These are phyloP conservation scores for Urophycis tenuis DNA, from an alignment of 2,797 vertebrate genomes.

Conservation along the genomic window DNA sequence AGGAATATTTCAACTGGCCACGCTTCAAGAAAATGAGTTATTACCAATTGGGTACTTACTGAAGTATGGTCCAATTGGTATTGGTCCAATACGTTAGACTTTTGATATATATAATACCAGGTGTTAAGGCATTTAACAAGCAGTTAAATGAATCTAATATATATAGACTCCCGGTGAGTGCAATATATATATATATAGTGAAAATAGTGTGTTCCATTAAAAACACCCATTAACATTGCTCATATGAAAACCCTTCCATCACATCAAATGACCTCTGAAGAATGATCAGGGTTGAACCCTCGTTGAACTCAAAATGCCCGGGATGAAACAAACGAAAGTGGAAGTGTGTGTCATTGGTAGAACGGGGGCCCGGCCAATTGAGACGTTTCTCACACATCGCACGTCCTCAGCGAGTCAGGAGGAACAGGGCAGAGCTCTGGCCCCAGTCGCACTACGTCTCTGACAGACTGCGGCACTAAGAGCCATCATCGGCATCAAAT, in stretches of 20 bases:
- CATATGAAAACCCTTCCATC: conserved; percentile 19
- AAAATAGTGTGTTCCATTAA: background rate
- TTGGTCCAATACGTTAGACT: background rate
- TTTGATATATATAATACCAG: background rate
- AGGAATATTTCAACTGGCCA: background rate
- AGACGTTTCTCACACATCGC: conserved; percentile 31
- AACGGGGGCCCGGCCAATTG: conserved; percentile 19
- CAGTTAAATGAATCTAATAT: background rate
- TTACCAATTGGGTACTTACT: conserved; percentile 2
- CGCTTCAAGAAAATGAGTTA: background rate
- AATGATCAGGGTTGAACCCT: background rate
- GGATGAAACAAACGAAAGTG: background rate
- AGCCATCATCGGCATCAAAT: conserved; percentile 57
- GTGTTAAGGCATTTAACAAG: background rate
- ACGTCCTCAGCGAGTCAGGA: conserved; percentile 42
- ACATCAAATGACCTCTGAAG: background rate
- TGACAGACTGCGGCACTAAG: conserved; percentile 63
- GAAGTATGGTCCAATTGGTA: background rate
- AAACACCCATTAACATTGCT: background rate
- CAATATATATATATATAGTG: background rate
- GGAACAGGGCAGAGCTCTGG: conserved; percentile 53
- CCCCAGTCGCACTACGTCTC: conserved; percentile 41
- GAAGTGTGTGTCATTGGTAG: background rate
- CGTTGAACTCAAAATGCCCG: background rate
- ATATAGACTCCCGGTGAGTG: background rate